phyloP scores from a whole-genome alignment of 2,797 vertebrate species.

The Cephalopachus bancanus region DNA sequence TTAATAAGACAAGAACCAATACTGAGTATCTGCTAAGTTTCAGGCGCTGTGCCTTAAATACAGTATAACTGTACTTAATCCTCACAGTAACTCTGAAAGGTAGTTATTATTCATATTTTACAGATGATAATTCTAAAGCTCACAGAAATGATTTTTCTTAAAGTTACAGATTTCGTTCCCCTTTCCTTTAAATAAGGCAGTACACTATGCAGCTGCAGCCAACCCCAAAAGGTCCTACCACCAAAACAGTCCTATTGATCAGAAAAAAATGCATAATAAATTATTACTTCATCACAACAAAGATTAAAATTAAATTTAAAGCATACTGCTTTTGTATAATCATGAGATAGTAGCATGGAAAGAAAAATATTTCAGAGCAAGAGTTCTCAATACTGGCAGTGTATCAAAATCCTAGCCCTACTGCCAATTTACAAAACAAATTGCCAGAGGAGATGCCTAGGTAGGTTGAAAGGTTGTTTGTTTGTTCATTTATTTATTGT shows the following conservation, averaged over 20 bases:
- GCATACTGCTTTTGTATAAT: neutral
- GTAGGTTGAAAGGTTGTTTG: no score
- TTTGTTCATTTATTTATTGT: neutral
- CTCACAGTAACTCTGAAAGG: neutral
- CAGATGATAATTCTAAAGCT: neutral
- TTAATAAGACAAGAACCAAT: neutral
- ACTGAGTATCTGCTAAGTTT: neutral
- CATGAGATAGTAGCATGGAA: neutral
- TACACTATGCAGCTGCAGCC: neutral
- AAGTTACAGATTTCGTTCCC: neutral
- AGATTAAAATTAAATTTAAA: constrained; percentile 40
- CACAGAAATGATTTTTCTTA: neutral
- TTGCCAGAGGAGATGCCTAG: neutral
- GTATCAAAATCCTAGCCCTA: neutral
- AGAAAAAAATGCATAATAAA: neutral
- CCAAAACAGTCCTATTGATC: neutral
- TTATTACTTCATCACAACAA: neutral
- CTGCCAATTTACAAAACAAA: neutral
- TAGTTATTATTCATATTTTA: neutral
- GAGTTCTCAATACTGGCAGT: neutral
- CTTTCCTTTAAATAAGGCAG: neutral
- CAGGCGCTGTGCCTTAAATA: neutral
- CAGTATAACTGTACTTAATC: neutral
- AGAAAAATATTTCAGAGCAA: neutral
- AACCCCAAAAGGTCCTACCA: neutral